phyloP scores from a whole-genome alignment of 2,888 invertebrate genomes.

The Aphidoletes aphidimyza region DNA sequence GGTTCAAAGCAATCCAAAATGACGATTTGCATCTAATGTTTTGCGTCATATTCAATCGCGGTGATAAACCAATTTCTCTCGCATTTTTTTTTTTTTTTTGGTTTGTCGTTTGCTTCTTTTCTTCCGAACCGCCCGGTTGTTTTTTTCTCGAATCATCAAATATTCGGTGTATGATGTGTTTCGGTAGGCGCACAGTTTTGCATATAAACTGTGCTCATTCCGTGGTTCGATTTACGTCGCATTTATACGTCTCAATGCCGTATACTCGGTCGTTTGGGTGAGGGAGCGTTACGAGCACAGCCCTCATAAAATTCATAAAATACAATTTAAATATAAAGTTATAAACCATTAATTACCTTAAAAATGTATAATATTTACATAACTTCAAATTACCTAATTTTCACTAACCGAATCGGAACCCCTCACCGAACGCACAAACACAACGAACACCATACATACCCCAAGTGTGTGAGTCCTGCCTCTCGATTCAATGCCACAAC shows the following conservation, averaged over 20 bases:
- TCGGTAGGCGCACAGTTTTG: constrained; percentile 13
- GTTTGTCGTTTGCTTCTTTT: not conserved
- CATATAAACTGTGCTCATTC: constrained; percentile 40
- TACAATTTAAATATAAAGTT: constrained; percentile 55
- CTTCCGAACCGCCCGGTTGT: not conserved
- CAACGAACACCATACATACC: too few relatives aligned
- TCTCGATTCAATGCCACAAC: too few relatives aligned
- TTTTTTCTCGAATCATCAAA: not conserved
- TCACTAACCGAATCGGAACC: constrained; percentile 56
- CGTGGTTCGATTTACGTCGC: constrained; percentile 49
- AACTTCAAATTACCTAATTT: constrained; percentile 57
- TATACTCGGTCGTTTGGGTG: too few relatives aligned
- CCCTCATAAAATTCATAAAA: constrained; percentile 44
- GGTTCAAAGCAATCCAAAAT: constrained; percentile 50
- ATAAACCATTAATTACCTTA: constrained; percentile 56
- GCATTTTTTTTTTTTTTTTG: too few relatives aligned
- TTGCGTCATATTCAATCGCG: constrained; percentile 43
- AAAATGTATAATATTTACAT: constrained; percentile 55
- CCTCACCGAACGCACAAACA: not conserved
- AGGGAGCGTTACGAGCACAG: too few relatives aligned
- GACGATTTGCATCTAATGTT: constrained; percentile 52
- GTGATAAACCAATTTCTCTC: constrained; percentile 32
- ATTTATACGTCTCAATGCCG: constrained; percentile 8
- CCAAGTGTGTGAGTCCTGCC: too few relatives aligned
- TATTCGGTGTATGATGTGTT: not conserved